Evolutionary conservation across 2,113 vertebrate genomes (phyloP).

Genomic region (Halcyon malimbica): DNA sequence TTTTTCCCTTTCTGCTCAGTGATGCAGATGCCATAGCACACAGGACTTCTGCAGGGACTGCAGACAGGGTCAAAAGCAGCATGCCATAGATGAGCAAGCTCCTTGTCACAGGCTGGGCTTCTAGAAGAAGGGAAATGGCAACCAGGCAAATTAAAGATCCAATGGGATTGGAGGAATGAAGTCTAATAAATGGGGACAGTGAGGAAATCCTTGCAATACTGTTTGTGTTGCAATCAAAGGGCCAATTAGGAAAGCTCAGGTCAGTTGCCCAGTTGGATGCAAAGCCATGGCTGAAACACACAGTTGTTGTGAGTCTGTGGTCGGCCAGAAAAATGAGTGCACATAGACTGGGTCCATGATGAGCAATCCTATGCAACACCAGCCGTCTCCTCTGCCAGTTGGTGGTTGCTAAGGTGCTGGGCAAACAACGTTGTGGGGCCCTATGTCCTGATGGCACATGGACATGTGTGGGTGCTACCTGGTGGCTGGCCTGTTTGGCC

Average conservation of each 20-base stretch:
- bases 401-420: neutral
- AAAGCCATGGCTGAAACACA: rapidly evolving
- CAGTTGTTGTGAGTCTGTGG: neutral
- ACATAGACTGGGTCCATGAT: neutral
- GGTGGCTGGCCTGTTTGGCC: neutral
- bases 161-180: neutral
- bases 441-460: neutral
- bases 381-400: neutral
- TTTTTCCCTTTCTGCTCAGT: constrained; percentile 51
- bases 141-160: neutral
- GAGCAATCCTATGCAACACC: neutral
- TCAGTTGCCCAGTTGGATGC: neutral
- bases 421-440: rapidly evolving
- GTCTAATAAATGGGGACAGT: neutral
- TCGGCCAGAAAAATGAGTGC: neutral
- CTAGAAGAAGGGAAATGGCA: neutral
- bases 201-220: neutral
- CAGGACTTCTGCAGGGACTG: neutral
- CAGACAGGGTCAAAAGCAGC: neutral
- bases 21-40: neutral
- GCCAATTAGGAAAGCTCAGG: neutral
- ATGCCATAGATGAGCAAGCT: neutral
- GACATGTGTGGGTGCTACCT: rapidly evolving
- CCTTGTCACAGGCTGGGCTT: neutral
- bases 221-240: neutral